Percentiles rank a stretch among this genome's conserved stretches.
Conservation (phyloP, 2,888 invertebrate genomes). For the Diarsia mendica region DNA sequence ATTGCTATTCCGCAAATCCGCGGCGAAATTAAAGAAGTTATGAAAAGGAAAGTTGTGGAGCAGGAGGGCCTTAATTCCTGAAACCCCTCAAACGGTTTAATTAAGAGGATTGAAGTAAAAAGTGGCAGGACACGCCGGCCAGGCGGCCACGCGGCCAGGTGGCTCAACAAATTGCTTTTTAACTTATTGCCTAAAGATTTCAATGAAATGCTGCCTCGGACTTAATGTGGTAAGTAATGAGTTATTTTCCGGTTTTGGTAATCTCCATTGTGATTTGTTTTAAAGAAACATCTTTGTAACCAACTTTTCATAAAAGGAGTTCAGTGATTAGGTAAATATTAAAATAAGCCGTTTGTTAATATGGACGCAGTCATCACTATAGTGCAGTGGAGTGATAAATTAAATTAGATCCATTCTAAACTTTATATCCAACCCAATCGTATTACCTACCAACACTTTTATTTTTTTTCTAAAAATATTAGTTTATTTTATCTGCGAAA, state of each 20-base stretch:
- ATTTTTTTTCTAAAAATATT: too few species aligned
- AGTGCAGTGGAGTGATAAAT: not conserved
- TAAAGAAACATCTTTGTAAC: not conserved
- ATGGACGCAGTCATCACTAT: not conserved
- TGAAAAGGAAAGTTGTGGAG: constrained; percentile 75
- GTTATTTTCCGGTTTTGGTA: constrained; percentile 19
- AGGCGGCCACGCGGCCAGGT: constrained; percentile 16
- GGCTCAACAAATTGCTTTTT: constrained; percentile 58
- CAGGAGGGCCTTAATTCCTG: constrained; percentile 70
- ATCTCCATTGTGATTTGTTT: not conserved
- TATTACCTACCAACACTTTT: too few species aligned
- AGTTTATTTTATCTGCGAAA: not conserved
- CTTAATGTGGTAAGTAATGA: constrained; percentile 11
- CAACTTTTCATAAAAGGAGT: not conserved
- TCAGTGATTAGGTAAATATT: not conserved
- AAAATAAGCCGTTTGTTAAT: not conserved
- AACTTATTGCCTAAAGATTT: constrained; percentile 57
- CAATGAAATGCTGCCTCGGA: constrained; percentile 19
- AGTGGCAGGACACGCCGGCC: constrained; percentile 52
- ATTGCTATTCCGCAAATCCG: constrained; percentile 73
- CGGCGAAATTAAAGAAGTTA: constrained; percentile 82
- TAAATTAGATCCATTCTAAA: not conserved
- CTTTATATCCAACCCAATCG: not conserved
- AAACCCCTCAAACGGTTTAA: constrained; percentile 74
- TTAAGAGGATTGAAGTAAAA: constrained; percentile 73